Base-by-base conservation (phyloP, 1,140 invertebrate genomes). In the Drosophila yakuba region DNA sequence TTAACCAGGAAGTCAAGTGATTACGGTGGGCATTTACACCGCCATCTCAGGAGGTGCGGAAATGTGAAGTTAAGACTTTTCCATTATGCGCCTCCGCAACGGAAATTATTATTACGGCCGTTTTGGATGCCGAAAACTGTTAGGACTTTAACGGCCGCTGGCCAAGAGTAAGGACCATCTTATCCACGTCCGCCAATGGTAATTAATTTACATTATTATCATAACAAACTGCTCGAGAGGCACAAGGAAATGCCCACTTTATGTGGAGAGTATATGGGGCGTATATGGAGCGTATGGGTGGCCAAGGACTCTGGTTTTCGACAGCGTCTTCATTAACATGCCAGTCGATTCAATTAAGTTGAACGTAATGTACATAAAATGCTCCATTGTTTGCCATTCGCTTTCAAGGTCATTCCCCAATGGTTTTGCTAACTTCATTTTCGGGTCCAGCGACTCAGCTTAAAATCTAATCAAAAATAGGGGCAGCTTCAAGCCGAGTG, bases 191-290 rank as follows among this genome's bases (percentile, higher is more conserved):
- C 73, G 45, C 66, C 17, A 73, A 54, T 25, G 32, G 52, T 74
- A 77, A 89, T 88, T 89, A 83, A 88, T 89, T 83, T 80, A 80
- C 83, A 83, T 88, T 88, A 88, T 86, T 83, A 79, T 88, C 74
- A 73, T 88, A 89, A 83, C 45, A 83, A 83, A 83, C 77, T 83
- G 76, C 67, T 69, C 66, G 45, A 62, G 43, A 15, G 32, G 58
- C 62, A 48, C 43, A 20, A 61, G 47, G 23, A 61, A 47, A 14
- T 35, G 39, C 20, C 57, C 25, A 36, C 56, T 32, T 57, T 56
- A 74, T 56, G 59, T 43, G 32, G 32, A 8, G 50, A 50, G 45
- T 43, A 5, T 4, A 25, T 4, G 3, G 4, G 3, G 1, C 1
- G 20, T 20, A 20, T 58, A 25, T 50, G 54, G 15, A 32, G 60